Percentiles rank a stretch among this genome's conserved stretches.
These are phyloP conservation scores for Arctopsyche grandis DNA, from an alignment of 1,140 invertebrate species.

Conservation along the genomic window DNA sequence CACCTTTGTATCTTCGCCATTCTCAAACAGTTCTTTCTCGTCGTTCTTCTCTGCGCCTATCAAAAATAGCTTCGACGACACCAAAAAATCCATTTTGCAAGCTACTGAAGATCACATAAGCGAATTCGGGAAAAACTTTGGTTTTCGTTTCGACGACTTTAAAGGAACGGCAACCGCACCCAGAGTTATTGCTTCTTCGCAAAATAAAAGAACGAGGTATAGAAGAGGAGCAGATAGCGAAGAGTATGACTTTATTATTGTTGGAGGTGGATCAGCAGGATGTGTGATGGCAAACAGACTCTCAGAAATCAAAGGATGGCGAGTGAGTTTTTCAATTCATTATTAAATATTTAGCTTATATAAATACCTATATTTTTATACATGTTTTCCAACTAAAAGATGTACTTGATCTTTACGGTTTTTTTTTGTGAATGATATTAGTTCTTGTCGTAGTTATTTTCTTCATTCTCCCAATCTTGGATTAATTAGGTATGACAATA, in stretches of 20 bases:
- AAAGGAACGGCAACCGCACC: background rate
- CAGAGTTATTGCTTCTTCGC: background rate
- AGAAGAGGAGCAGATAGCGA: conserved; percentile 52
- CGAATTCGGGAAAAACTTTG: conserved; percentile 33
- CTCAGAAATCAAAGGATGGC: conserved; percentile 66
- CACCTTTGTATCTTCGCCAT: conserved; percentile 34
- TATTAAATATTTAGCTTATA: conserved; percentile 21
- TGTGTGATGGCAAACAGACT: conserved; percentile 74
- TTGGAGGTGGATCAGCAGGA: conserved; percentile 75
- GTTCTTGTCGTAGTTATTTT: too few species aligned
- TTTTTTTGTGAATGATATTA: too few species aligned
- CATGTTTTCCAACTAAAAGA: too few species aligned
- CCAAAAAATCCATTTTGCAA: conserved; percentile 28
- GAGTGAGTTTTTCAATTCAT: conserved; percentile 56
- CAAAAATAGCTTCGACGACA: conserved; percentile 34
- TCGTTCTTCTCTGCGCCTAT: conserved; percentile 26
- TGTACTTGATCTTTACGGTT: too few species aligned
- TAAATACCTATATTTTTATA: background rate
- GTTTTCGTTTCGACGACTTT: conserved; percentile 45
- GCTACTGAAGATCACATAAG: conserved; percentile 45
- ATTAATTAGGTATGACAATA: too few species aligned
- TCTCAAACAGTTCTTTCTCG: conserved; percentile 26
- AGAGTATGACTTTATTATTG: conserved; percentile 67
- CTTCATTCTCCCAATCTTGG: too few species aligned
- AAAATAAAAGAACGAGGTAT: conserved; percentile 7